Base-by-base conservation (phyloP, 2,888 invertebrate species). In the Pollenia labialis region DNA sequence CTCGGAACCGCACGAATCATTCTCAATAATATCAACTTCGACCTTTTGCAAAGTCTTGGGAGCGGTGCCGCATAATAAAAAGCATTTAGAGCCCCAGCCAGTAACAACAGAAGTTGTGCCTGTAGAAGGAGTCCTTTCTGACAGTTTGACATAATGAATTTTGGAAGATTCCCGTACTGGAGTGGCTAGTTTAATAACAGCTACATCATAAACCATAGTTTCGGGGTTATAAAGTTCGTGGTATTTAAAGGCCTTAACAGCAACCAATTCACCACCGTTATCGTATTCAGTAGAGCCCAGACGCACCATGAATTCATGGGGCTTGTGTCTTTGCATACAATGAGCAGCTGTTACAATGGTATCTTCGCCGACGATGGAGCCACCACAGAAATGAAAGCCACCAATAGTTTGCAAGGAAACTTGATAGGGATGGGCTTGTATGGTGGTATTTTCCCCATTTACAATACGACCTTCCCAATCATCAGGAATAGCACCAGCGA, bases 271-370 rank as follows among this genome's bases (percentile, higher is more conserved):
- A 10, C 94, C 94, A 11, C 93, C 94, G 1, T 54, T n/a, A 42
- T 89, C 89, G 81, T 90, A 89, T 4, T 87, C 68, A 0, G 91
- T 90, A 7, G 94, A 92, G 4, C 94, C 94, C 11, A 92, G 90
- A 69, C 94, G 92, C 0, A 94, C 90, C 72, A 90, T 89, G 0
- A 92, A 72, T 56, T 91, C 9, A 50, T 11, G 6, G 18, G 75
- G 4, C 14, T 40, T 62, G 46, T 87, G 80, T 0, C 46, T 75
- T 46, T 90, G 89, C 89, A 92, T 86, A 89, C 94, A 94, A 86
- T 94, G 92, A 83, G 93, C 94, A 32, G 94, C 94, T 4, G 94
- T 94, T 50, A 94, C 66, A 8, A 94, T 89, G 10, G 89, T 92
- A 8, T 89, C 89, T 1, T 85, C 52, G 7, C 87, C 88, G 83